phyloP scores from a whole-genome alignment of 2,113 vertebrate genomes.

The Oncorhynchus tshawytscha region DNA sequence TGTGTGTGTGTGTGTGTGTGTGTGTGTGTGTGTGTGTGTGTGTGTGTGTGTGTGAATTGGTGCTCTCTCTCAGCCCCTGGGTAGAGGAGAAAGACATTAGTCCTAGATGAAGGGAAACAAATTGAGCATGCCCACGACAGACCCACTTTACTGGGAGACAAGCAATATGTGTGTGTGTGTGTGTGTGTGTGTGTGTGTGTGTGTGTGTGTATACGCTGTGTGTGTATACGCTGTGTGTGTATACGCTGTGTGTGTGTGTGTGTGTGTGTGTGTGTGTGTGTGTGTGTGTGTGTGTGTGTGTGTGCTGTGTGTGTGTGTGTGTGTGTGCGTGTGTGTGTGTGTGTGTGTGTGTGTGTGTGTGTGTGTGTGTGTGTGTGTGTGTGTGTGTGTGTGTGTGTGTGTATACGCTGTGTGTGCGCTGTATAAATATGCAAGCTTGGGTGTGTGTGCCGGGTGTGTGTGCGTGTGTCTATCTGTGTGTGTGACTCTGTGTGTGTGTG shows the following conservation, averaged over 20 bases:
- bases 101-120: constrained; percentile 75
- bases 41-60: constrained; percentile 43
- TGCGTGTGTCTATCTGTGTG: no score
- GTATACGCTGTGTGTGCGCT: no score
- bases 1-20: neutral
- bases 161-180: constrained; percentile 16
- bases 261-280: neutral
- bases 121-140: constrained; percentile 72
- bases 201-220: no score
- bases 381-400: constrained; percentile 5
- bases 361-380: neutral
- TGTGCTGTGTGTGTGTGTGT: no score
- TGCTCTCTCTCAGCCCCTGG: constrained; percentile 65
- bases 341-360: constrained; percentile 15
- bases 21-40: neutral
- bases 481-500: no score
- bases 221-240: neutral
- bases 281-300: constrained; percentile 7
- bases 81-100: constrained; percentile 67
- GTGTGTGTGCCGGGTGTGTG: no score
- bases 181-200: constrained; percentile 3
- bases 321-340: no score
- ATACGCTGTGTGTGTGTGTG: constrained; percentile 12
- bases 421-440: no score
- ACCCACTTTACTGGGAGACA: constrained; percentile 62